Evolutionary conservation across 2,797 vertebrate species (phyloP), one percentile per base, ranked within the genome.

Genomic region (Phrynocephalus forsythii): DNA sequence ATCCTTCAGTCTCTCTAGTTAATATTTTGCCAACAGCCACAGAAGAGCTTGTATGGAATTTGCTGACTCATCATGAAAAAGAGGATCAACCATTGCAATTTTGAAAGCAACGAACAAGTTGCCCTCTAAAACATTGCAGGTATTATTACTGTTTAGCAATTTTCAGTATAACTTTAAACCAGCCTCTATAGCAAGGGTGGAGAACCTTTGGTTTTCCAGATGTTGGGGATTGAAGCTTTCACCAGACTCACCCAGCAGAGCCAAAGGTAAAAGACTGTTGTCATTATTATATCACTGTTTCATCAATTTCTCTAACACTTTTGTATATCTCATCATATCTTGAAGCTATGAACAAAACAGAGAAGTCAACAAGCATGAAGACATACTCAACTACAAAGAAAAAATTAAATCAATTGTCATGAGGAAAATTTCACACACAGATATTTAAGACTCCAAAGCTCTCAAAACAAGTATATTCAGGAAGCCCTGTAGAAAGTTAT

Each of bases 11-110:
- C 0, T 63, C 0, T 63, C 86, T 0, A 0, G 87, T 56, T 87
- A 85, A 91, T 92, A 88, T 92, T 94, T 82, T 92, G 90, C 90
- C 91, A 85, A 16, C 33, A 66, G 56, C 68, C 91, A 91, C 90
- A 90, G 78, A 0, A 0, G 18, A 89, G 86, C 86, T 83, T 78
- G 93, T 88, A 72, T 90, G 82, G 85, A 94, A 92, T 89, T 0
- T 0, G 92, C 85, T 91, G 92, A 93, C 83, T 92, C 89, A 91
- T 90, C 5, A 0, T 86, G 94, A 91, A 92, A 89, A 82, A 91
- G 79, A 79, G 1, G 86, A 91, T 82, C 85, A 87, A 79, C 84
- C 63, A 72, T 90, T 84, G 79, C 90, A 86, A 26, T 94, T 91
- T 94, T 93, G 90, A 90, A 71, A 86, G 91, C 72, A 56, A 91